Evolutionary conservation across 1,140 invertebrate species (phyloP), one percentile per base, ranked within the genome.

Genomic region (Alviniconcha marisindica): DNA sequence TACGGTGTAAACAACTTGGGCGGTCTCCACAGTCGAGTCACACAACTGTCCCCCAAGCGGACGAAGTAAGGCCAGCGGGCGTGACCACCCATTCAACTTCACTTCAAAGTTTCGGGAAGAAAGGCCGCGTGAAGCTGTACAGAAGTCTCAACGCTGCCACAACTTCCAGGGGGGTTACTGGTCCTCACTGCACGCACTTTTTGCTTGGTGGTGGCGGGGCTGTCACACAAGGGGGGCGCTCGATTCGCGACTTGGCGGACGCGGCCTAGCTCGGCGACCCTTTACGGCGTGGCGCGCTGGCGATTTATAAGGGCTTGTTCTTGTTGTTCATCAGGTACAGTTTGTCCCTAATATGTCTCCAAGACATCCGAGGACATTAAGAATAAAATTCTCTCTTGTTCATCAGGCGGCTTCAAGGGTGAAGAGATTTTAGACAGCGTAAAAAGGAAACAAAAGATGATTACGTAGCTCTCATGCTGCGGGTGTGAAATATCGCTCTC

Each of bases 61-160:
- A 40, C 33, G 69, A 71, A 36, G 36, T 31, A 24, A 66, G 12
- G 33, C 40, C 69, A 33, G 7, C 36, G 14, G 38, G 36, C 69
- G 69, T 71, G 69, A 71, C 69, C 69, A 3, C 18, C 33, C 69
- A 42, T 31, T 71, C 69, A 71, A 71, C 69, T 71, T 40, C 69
- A 71, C 69, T 71, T 71, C 69, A 71, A 71, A 71, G 36, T 10
- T 5, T 18, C 7, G 28, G 63, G 4, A 69, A 2, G 31, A 69
- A 69, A 69, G 28, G 7, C 69, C 69, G 69, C 36, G 36, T 18
- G 40, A 48, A 48, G 18, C 7, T 5, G 5, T 10, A 18, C 44
- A 48, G 7, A 48, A 48, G 44, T 48, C 44, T 18, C 69, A 71
- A 33, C 36, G 24, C 36, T 40, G 40, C 33, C 69, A 33, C 33